Percentiles rank a stretch among this genome's conserved stretches.
Evolutionary conservation across 2,113 vertebrate genomes (phyloP).

Genomic region (Nothocercus julius): DNA sequence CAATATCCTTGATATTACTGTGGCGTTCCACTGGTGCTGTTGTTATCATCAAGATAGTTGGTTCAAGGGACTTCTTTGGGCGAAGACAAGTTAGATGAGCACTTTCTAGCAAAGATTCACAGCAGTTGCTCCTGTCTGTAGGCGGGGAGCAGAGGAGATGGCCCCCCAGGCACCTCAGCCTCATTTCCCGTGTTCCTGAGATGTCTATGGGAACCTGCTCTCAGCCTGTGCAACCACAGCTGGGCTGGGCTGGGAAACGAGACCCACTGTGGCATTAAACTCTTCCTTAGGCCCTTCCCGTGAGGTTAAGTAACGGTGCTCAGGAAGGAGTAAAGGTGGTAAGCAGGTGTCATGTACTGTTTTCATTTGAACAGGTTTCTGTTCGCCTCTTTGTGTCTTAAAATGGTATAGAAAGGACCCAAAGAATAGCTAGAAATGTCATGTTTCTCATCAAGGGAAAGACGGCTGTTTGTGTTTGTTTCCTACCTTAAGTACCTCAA

Average conservation of each 20-base stretch:
- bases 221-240: neutral
- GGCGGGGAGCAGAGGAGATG: neutral
- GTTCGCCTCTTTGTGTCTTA: neutral
- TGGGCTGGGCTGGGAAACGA: neutral
- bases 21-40: neutral
- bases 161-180: neutral
- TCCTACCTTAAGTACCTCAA: fast-evolving
- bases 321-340: neutral
- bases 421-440: neutral
- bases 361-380: neutral
- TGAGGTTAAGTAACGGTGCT: fast-evolving
- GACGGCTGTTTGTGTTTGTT: neutral
- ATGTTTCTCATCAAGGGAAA: neutral
- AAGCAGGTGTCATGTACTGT: neutral
- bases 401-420: neutral
- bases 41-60: neutral
- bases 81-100: neutral
- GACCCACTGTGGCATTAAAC: fast-evolving
- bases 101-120: neutral
- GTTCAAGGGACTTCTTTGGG: neutral
- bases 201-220: neutral
- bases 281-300: neutral
- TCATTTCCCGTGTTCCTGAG: neutral
- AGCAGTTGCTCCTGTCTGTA: neutral
- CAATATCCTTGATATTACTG: neutral